These are phyloP conservation scores for Melanotaenia pygmaea DNA, from an alignment of 2,797 vertebrate genomes.

Conservation along the genomic window DNA sequence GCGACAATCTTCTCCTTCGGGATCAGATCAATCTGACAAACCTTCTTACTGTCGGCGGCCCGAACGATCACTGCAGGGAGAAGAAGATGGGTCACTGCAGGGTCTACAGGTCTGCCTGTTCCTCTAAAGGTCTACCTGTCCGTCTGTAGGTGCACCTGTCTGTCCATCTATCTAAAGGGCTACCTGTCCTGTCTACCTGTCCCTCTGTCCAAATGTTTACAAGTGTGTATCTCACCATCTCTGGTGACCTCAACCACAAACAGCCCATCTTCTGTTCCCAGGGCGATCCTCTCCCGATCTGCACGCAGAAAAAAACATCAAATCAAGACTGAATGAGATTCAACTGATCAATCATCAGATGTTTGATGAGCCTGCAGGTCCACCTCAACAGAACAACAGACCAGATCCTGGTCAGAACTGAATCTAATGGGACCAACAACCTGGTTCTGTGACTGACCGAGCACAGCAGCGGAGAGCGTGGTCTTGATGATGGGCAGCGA, in stretches of 20 bases:
- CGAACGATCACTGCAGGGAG: constrained; percentile 90
- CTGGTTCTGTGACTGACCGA: constrained; percentile 80
- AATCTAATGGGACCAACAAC: too few relatives aligned
- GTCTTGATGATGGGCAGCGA: constrained; percentile 93
- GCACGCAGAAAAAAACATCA: constrained; percentile 6
- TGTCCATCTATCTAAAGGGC: too few relatives aligned
- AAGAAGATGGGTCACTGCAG: background rate
- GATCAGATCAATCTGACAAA: constrained; percentile 92
- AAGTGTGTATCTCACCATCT: constrained; percentile 85
- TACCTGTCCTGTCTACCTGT: too few relatives aligned
- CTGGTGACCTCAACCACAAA: constrained; percentile 95
- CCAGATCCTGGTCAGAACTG: background rate
- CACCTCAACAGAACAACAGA: too few relatives aligned
- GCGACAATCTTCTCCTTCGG: constrained; percentile 90
- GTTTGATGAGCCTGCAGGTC: too few relatives aligned
- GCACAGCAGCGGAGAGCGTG: constrained; percentile 87
- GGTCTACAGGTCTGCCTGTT: too few relatives aligned
- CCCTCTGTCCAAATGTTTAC: too few relatives aligned
- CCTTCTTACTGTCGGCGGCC: constrained; percentile 94
- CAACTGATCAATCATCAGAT: background rate
- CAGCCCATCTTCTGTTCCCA: constrained; percentile 95
- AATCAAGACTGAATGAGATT: background rate
- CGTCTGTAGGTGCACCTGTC: too few relatives aligned
- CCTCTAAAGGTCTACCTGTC: too few relatives aligned
- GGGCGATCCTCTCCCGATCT: constrained; percentile 93